Evolutionary conservation across 2,888 invertebrate genomes (phyloP), one percentile per base, ranked within the genome.

Genomic region (Malthinus seriepunctatus): DNA sequence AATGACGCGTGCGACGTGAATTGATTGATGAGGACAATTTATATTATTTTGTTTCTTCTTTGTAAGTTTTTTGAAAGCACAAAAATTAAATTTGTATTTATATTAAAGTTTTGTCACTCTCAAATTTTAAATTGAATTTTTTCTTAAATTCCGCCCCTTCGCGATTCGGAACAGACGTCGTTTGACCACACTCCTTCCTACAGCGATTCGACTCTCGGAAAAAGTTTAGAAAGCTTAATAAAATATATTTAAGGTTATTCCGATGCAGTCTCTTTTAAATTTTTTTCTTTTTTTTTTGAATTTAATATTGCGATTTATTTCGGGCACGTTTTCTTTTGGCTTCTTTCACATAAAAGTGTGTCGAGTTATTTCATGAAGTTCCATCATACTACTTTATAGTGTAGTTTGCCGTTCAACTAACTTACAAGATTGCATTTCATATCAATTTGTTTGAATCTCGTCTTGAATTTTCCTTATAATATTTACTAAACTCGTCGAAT

Each of bases 361-460:
- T 23, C 23, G 23, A 23, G 23, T 23, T 23, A 23, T 23, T 23
- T 23, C 23, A 5, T 23, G 23, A 5, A 23, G 23, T 23, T 23
- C 14, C 39, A 14, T 38, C 14, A 42, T 59, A 35, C 48, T 31
- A 12, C 34, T 51, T 51, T 58, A 38, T 37, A 32, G 7, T 45
- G 45, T 47, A 51, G 49, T 50, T 59, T 39, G 47, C 35, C 42
- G 49, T 46, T 51, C 37, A 54, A 51, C 59, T 51, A 55, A 59
- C 59, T 58, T 44, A 33, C 39, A 46, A 32, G 54, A 60, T 51
- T 55, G 55, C 48, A 45, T 51, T 56, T 56, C 48, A 44, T 51
- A 60, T 60, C 60, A 60, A 60, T 60, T 60, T 55, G 55, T 60
- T 46, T 33, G 47, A 51, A 55, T 51, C 52, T 54, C 42, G 50